phyloP scores from a whole-genome alignment of 1,140 invertebrate species.

The Epicauta chinensis region DNA sequence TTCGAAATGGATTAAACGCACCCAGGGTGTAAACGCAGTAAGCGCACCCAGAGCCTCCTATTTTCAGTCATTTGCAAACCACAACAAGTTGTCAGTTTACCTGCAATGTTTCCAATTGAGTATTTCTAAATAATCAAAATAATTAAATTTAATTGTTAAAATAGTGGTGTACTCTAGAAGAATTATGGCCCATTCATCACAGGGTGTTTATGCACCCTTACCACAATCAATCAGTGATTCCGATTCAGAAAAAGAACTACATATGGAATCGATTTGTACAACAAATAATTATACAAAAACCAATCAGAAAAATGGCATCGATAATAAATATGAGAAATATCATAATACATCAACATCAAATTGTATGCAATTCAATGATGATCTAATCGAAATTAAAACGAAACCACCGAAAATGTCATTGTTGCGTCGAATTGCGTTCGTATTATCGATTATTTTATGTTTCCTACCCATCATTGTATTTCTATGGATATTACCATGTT shows the following conservation, averaged over 20 bases:
- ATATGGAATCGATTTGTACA: slow-evolving; percentile 38
- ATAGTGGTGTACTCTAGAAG: too few relatives aligned
- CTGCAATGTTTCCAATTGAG: too few relatives aligned
- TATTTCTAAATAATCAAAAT: too few relatives aligned
- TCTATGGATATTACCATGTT: slow-evolving; percentile 68
- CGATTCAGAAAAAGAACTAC: slow-evolving; percentile 63
- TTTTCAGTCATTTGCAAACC: too few relatives aligned
- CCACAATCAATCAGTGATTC: slow-evolving; percentile 67
- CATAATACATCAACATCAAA: slow-evolving; percentile 27
- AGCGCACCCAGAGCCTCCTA: too few relatives aligned
- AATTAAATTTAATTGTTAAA: too few relatives aligned
- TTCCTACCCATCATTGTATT: slow-evolving; percentile 63
- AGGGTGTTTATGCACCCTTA: slow-evolving; percentile 59
- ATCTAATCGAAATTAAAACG: slow-evolving; percentile 52
- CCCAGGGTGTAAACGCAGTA: too few relatives aligned
- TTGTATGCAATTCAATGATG: slow-evolving; percentile 41
- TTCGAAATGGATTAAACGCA: too few relatives aligned
- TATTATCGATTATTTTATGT: slow-evolving; percentile 62
- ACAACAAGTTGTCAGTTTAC: too few relatives aligned
- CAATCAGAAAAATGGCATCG: slow-evolving; percentile 21
- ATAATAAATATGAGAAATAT: slow-evolving; percentile 22
- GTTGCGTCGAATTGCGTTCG: slow-evolving; percentile 56
- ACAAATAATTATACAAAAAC: slow-evolving; percentile 34
- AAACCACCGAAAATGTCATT: slow-evolving; percentile 53
- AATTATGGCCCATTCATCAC: slow-evolving; percentile 29